phyloP scores from a whole-genome alignment of 2,888 invertebrate species.

The Ochropleura plecta region DNA sequence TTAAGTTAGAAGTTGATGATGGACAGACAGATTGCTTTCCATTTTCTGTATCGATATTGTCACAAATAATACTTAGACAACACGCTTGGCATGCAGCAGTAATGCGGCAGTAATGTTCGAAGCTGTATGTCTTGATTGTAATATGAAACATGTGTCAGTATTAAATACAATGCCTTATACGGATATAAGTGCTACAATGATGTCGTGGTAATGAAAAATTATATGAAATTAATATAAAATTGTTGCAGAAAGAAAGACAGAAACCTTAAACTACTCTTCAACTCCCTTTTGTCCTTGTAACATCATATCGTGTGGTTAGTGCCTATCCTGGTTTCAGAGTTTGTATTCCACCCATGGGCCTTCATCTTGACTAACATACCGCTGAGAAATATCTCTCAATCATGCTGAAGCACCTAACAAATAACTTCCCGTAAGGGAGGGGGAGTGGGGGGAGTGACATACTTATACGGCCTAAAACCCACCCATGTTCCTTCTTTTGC shows the following conservation, averaged over 20 bases:
- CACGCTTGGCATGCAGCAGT: slow-evolving; percentile 58
- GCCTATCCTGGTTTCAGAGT: no score
- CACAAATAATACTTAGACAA: neutral
- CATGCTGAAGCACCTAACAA: no score
- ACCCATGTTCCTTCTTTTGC: no score
- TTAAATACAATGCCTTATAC: slow-evolving; percentile 48
- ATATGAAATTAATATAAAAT: slow-evolving; percentile 34
- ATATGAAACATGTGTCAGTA: slow-evolving; percentile 22
- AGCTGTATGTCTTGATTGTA: slow-evolving; percentile 11
- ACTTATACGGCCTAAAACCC: no score
- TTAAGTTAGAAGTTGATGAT: no score
- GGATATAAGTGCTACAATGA: slow-evolving; percentile 18
- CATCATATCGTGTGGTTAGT: no score
- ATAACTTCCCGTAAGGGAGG: no score
- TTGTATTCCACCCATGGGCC: no score
- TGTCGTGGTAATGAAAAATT: slow-evolving; percentile 17
- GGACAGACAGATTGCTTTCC: neutral
- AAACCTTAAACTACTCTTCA: neutral
- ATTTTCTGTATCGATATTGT: neutral
- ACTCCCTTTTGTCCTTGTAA: neutral
- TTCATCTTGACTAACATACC: no score
- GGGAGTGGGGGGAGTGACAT: no score
- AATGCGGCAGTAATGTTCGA: slow-evolving; percentile 50
- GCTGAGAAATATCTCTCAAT: no score
- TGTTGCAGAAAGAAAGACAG: neutral